These are phyloP conservation scores for Hippocampus guttulatus DNA, from an alignment of 2,113 vertebrate species.

Conservation along the genomic window DNA sequence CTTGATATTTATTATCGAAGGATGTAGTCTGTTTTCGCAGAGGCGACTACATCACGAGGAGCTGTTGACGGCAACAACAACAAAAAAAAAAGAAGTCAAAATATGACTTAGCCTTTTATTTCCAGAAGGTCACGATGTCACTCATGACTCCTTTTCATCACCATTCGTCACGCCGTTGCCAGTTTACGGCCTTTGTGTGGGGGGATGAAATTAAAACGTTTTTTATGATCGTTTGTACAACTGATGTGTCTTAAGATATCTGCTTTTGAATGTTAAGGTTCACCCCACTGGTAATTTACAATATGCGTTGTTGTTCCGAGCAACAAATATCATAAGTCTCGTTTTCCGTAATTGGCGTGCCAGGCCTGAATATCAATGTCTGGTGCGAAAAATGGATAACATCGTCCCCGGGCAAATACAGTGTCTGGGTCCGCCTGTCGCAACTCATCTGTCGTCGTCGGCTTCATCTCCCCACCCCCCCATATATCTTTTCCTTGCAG, in stretches of 20 bases:
- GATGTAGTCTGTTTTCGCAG: no score
- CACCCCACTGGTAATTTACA: no score
- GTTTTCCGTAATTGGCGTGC: constrained; percentile 55
- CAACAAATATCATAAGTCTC: background rate
- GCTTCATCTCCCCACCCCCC: constrained; percentile 27
- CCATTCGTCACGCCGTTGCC: constrained; percentile 40
- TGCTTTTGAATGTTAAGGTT: no score
- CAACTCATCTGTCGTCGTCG: constrained; percentile 61
- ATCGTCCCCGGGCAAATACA: constrained; percentile 44
- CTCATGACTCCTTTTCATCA: constrained; percentile 5
- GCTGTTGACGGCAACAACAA: no score
- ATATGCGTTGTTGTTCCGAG: background rate
- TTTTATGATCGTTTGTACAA: constrained; percentile 60
- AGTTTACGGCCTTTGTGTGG: constrained; percentile 57
- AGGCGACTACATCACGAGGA: no score
- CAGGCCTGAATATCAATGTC: constrained; percentile 60
- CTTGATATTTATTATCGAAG: no score
- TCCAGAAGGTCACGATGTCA: no score
- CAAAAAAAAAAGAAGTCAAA: no score
- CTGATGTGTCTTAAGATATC: background rate
- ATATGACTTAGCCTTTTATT: no score
- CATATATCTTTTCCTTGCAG: constrained; percentile 10
- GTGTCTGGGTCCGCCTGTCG: constrained; percentile 52
- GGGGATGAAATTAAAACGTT: constrained; percentile 55
- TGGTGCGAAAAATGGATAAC: constrained; percentile 47